A percentile compares a stretch with the other conserved stretches of the same genome.
Conservation (phyloP, 2,797 vertebrate species). For the Typhlichthys eigenmanni region DNA sequence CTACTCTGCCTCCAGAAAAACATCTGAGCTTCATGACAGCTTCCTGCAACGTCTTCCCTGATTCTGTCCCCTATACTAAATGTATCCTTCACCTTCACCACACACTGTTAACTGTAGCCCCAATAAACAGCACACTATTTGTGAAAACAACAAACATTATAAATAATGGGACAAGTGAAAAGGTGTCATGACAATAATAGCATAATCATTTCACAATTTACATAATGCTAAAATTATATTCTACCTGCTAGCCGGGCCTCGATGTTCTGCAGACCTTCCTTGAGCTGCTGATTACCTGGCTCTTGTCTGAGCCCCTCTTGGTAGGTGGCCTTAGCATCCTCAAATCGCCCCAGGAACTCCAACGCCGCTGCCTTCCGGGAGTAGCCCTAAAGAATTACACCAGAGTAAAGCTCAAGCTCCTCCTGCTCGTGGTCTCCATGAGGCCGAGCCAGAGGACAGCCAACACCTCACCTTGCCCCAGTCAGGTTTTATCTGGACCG, state of each 20-base stretch:
- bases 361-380: slow-evolving; percentile 91
- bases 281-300: slow-evolving; percentile 82
- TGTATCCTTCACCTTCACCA: no score
- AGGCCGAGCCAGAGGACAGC: slow-evolving; percentile 38
- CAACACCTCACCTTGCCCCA: slow-evolving; percentile 88
- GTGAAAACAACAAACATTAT: no score
- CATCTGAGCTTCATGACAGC: not conserved
- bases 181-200: no score
- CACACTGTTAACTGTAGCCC: no score
- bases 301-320: slow-evolving; percentile 89
- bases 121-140: no score
- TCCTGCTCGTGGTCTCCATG: slow-evolving; percentile 35
- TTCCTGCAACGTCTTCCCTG: no score
- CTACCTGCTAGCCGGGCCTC: slow-evolving; percentile 82
- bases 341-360: slow-evolving; percentile 90
- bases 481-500: slow-evolving; percentile 90
- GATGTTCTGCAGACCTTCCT: slow-evolving; percentile 83
- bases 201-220: no score
- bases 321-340: slow-evolving; percentile 89
- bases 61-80: no score
- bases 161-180: no score
- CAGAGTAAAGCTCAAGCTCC: not conserved
- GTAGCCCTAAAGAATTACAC: slow-evolving; percentile 81
- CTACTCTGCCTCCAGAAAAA: not conserved
- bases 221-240: not conserved